Conservation (phyloP, 2,888 invertebrate genomes). For the Ditylenchus weischeri region DNA sequence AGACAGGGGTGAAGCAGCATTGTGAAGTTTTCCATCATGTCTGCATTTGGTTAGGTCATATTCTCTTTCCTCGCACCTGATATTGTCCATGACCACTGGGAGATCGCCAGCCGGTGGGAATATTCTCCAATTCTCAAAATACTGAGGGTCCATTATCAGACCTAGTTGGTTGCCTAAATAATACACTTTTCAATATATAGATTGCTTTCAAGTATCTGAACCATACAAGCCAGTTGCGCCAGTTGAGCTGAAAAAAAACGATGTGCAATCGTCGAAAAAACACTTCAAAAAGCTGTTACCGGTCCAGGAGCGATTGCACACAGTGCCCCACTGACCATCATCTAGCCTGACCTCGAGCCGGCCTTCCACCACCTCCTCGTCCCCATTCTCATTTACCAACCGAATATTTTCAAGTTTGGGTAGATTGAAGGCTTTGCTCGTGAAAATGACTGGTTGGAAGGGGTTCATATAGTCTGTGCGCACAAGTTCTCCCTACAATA, state of each 20-base stretch:
- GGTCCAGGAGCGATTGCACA: constrained; percentile 94
- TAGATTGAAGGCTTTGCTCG: constrained; percentile 41
- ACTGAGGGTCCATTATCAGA: constrained; percentile 80
- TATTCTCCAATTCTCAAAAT: constrained; percentile 66
- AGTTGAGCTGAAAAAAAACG: too few relatives aligned
- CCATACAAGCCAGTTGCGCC: constrained; percentile 74
- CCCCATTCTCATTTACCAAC: constrained; percentile 54
- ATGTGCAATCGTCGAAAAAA: too few relatives aligned
- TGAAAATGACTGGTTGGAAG: constrained; percentile 47
- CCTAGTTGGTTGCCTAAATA: constrained; percentile 82
- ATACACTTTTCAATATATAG: not conserved
- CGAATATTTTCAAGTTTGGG: constrained; percentile 44
- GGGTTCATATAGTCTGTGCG: constrained; percentile 40
- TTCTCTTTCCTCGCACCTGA: constrained; percentile 78
- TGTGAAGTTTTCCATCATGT: constrained; percentile 70
- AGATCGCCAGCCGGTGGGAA: constrained; percentile 50
- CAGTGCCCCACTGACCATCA: constrained; percentile 90
- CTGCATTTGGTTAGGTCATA: constrained; percentile 78
- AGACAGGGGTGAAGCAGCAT: constrained; percentile 60
- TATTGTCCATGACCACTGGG: constrained; percentile 68
- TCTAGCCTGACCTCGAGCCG: constrained; percentile 67
- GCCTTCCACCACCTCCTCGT: constrained; percentile 69
- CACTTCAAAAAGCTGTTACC: too few relatives aligned
- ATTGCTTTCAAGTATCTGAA: not conserved
- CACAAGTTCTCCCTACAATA: constrained; percentile 48